Percentiles rank a stretch among this genome's conserved stretches.
Conservation (phyloP, 2,888 invertebrate genomes). For the Auanema sp. region DNA sequence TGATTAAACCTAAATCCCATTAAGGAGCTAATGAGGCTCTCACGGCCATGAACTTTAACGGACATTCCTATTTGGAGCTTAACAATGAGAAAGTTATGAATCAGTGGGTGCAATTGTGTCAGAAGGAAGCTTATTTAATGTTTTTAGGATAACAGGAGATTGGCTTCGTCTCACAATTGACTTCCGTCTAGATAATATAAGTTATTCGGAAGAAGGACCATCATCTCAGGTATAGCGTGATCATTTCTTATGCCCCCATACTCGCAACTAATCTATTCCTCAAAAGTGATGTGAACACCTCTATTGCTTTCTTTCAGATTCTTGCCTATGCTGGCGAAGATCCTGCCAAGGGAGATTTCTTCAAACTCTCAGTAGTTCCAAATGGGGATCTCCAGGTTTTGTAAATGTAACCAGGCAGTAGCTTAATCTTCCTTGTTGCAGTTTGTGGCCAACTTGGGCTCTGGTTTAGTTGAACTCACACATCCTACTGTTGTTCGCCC, state of each 20-base stretch:
- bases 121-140: not conserved
- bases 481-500: constrained; percentile 33
- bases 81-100: constrained; percentile 37
- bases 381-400: constrained; percentile 20
- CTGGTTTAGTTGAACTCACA: constrained; percentile 35
- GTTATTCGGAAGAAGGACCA: constrained; percentile 12
- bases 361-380: constrained; percentile 26
- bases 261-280: not conserved
- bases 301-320: constrained; percentile 14
- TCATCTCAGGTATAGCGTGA: constrained; percentile 4
- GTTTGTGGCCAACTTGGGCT: constrained; percentile 39
- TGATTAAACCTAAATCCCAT: constrained; percentile 3
- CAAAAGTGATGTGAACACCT: too few species aligned
- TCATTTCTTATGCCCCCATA: not conserved
- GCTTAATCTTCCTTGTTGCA: constrained; percentile 12
- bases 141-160: constrained; percentile 41
- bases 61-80: constrained; percentile 38
- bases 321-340: constrained; percentile 31
- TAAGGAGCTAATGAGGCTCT: constrained; percentile 15
- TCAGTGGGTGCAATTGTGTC: constrained; percentile 32
- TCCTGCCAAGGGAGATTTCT: constrained; percentile 33
- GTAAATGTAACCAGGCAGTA: not conserved
- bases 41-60: constrained; percentile 35
- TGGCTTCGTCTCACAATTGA: constrained; percentile 29
- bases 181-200: constrained; percentile 31